These are phyloP conservation scores for Mechanitis messenoides DNA, from an alignment of 2,888 invertebrate genomes.

Conservation along the genomic window DNA sequence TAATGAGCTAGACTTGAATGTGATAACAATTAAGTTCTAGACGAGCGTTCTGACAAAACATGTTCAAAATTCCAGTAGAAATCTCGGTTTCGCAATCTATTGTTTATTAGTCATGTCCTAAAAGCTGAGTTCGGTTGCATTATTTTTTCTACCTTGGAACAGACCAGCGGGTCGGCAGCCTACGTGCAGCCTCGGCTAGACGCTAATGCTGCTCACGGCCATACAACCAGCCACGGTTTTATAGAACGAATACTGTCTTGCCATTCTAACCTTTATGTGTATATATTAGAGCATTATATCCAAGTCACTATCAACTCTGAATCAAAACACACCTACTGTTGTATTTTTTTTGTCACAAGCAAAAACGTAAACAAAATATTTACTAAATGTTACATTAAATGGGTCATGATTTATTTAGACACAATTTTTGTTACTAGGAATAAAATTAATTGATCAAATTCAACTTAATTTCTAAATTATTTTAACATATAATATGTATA, in stretches of 20 bases:
- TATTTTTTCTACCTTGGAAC: conserved; percentile 50
- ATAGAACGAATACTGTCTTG: conserved; percentile 34
- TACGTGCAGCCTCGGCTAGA: conserved; percentile 66
- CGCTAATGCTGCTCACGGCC: conserved; percentile 64
- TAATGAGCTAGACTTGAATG: neutral
- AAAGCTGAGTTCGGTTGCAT: conserved; percentile 49
- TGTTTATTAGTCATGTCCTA: conserved; percentile 69
- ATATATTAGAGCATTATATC: conserved; percentile 4
- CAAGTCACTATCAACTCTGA: conserved; percentile 2
- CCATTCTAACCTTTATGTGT: conserved; percentile 18
- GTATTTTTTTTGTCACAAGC: conserved; percentile 34
- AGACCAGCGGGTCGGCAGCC: conserved; percentile 33
- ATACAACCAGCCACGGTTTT: conserved; percentile 39
- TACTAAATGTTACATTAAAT: conserved; percentile 16
- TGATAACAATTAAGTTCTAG: neutral
- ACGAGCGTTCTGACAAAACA: neutral
- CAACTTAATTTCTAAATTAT: no score
- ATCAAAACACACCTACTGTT: conserved; percentile 28
- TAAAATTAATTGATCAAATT: neutral
- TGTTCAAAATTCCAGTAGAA: conserved; percentile 17
- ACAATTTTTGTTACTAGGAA: neutral
- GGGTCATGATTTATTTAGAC: conserved; percentile 14
- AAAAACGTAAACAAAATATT: conserved; percentile 38
- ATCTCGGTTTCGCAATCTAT: conserved; percentile 45
- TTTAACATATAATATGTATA: no score